Percentiles rank a stretch among this genome's conserved stretches.
Conservation (phyloP, 1,140 invertebrate genomes). For the Cyclina sinensis region DNA sequence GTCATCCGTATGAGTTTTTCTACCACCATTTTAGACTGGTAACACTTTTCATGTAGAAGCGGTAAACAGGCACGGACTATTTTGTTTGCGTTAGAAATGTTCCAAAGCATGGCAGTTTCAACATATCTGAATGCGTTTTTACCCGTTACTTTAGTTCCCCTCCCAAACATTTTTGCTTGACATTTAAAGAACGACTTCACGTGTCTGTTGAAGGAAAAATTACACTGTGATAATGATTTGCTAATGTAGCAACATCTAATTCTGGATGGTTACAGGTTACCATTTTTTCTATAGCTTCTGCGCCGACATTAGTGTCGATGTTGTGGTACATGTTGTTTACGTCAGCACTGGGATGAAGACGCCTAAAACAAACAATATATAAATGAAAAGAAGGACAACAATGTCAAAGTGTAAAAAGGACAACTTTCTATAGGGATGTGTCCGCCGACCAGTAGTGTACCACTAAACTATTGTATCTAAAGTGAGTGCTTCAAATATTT, state of each 20-base stretch:
- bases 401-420: too few species aligned
- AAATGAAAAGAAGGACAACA: too few species aligned
- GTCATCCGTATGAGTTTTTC: conserved; percentile 32
- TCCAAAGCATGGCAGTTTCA: neutral
- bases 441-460: too few species aligned
- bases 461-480: too few species aligned
- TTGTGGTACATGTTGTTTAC: neutral
- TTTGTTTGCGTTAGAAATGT: neutral
- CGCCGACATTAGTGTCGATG: neutral
- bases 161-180: neutral
- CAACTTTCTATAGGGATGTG: too few species aligned
- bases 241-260: conserved; percentile 13
- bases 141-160: neutral
- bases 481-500: too few species aligned
- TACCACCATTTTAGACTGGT: neutral
- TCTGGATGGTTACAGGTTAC: conserved; percentile 5
- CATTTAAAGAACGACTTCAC: neutral
- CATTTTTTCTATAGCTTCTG: conserved; percentile 24
- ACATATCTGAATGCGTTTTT: neutral
- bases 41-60: conserved; percentile 1
- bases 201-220: neutral
- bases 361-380: too few species aligned
- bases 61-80: conserved; percentile 16
- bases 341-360: neutral
- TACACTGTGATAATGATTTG: neutral